Evolutionary conservation across 1,140 invertebrate genomes (phyloP), one percentile per base, ranked within the genome.

Genomic region (Caenorhabditis remanei): DNA sequence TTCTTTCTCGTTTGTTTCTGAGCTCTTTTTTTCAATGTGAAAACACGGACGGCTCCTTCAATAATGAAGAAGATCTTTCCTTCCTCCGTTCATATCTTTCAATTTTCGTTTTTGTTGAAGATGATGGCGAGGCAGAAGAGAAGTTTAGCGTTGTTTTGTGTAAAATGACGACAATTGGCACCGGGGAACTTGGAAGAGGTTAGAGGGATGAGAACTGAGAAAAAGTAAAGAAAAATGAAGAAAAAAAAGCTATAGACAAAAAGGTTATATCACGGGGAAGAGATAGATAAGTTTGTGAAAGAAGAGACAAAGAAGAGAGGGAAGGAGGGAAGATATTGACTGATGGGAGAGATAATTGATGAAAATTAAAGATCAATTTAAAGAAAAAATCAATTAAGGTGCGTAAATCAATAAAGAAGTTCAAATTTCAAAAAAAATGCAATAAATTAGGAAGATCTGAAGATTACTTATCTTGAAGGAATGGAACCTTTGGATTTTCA

Each of bases 161-260:
- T 79, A 79, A 79, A 24, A 79, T 50, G 71, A 79, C 71, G 71
- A 79, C 71, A 79, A 79, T 79, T 79, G 71, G 71, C 71, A 50
- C 13, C 13, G 63, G 24, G 21, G 21, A 58, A n/a, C 16, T 58
- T 16, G 56, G 56, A 58, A 41, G 24, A 79, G 41, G n/a, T 19
- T 7, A 24, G 9, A 53, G n/a, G 41, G 46, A 53, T 50, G 8
- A 79, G 53, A 79, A 50, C 43, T 53, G n/a, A 71, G 16, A 43
- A 46, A 67, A 71, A 61, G 32, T 32, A 21, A 40, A 11, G 11
- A 40, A 67, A 67, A 41, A 67, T 40, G 13, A 41, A 67, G 40
- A 41, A 41, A 79, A 53, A 71, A 46, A 19, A 16, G n/a, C 55
- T 58, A 58, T 19, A 46, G 11, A 19, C 3, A 46, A 79, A 50